Evolutionary conservation across 2,113 vertebrate species (phyloP).

Genomic region (human): DNA sequence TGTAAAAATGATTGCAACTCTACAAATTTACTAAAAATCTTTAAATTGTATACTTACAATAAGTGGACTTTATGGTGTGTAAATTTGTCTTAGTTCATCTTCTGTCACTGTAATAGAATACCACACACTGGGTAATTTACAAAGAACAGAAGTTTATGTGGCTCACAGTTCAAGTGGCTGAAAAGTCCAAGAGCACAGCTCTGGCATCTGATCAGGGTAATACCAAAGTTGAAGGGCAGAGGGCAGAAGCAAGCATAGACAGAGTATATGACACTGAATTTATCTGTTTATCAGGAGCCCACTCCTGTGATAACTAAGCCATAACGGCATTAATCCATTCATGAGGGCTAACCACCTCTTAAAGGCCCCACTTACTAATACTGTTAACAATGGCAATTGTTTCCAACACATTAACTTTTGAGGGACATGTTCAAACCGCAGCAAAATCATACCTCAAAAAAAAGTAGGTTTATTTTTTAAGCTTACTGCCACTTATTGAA

Average conservation of each 20-base stretch:
- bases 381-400: not conserved
- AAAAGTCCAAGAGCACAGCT: not conserved
- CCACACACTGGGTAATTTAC: not conserved
- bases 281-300: not conserved
- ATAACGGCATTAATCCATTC: not conserved
- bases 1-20: not conserved
- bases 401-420: not conserved
- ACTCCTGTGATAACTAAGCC: not conserved
- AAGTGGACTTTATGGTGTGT: not conserved
- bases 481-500: not conserved
- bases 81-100: not conserved
- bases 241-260: not conserved
- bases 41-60: not conserved
- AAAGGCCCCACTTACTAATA: not conserved
- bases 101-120: not conserved
- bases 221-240: not conserved
- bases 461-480: not conserved
- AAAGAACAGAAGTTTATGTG: not conserved
- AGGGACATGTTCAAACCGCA: not conserved
- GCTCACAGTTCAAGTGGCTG: not conserved
- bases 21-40: not conserved
- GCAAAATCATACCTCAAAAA: not conserved
- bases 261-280: not conserved
- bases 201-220: not conserved
- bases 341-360: not conserved